phyloP scores from a whole-genome alignment of 2,797 vertebrate genomes.

The Saxicola maurus region DNA sequence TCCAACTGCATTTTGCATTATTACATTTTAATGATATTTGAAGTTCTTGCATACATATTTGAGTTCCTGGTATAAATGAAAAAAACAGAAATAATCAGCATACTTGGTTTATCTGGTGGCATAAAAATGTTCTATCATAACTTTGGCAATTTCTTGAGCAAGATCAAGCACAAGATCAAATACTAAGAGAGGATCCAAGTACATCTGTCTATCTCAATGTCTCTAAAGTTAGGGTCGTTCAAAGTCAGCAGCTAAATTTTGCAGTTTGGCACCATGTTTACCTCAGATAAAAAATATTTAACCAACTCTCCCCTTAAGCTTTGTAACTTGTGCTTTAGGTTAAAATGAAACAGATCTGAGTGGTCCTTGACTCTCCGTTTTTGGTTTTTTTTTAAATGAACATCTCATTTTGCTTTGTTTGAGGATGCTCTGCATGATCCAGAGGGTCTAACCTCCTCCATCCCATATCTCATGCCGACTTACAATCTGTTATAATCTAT shows the following conservation, averaged over 20 bases:
- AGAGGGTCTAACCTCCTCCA: slow-evolving; percentile 8
- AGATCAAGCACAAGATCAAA: slow-evolving; percentile 30
- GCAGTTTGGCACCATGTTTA: not conserved
- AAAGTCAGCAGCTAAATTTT: not conserved
- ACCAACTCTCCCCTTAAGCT: not conserved
- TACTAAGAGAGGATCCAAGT: not conserved
- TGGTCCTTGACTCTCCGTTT: not conserved
- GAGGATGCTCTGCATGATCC: slow-evolving; percentile 16
- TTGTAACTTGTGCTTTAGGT: not conserved
- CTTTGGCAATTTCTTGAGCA: slow-evolving; percentile 28
- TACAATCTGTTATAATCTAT: slow-evolving; percentile 29
- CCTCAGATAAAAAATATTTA: not conserved
- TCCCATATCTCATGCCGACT: not conserved
- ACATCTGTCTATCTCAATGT: not conserved
- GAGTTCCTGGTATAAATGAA: slow-evolving; percentile 55
- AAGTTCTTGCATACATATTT: slow-evolving; percentile 60
- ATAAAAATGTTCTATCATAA: slow-evolving; percentile 27
- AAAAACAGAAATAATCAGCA: slow-evolving; percentile 54
- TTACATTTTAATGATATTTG: slow-evolving; percentile 67
- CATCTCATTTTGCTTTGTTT: not conserved
- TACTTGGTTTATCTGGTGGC: slow-evolving; percentile 38
- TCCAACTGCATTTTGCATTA: slow-evolving; percentile 58
- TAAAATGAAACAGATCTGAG: not conserved
- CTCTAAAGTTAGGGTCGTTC: not conserved
- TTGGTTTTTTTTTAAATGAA: not conserved